Evolutionary conservation across 2,888 invertebrate species (phyloP), one percentile per base, ranked within the genome.

Genomic region (Pteria penguin): DNA sequence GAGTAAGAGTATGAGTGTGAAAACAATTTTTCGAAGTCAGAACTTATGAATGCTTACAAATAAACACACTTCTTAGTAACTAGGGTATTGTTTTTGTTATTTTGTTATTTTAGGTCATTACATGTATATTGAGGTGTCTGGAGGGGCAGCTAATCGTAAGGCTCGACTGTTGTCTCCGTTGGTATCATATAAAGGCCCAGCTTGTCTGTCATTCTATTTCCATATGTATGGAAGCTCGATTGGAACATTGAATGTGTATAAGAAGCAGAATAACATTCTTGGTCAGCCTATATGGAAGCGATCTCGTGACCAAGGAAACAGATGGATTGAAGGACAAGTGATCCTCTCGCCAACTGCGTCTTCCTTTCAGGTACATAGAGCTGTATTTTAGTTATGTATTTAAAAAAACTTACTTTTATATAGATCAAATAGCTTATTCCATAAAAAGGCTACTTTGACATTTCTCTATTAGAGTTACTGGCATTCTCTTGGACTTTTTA

Each of bases 191-290:
- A 70, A 77, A 1, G 79, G 80, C 3, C 66, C 85, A 14, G 70
- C 76, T 55, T 88, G 89, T 79, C 73, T 87, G n/a, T 73, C 81
- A 2, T 87, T 88, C 78, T 87, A 80, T 81, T 86, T 85, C 73
- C 86, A 88, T 75, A 89, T 89, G 88, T 86, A 86, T 77, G 89
- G 90, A 2, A 26, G 74, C 4, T 72, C 81, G 22, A 81, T 87
- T 29, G 87, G 83, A 4, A 74, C 78, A 1, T 76, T 88, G 11
- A 87, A 84, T 78, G 77, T 88, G 4, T 88, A 87, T 69, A 60
- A 83, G 32, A 75, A 75, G 45, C 73, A 75, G 31, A 76, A 78
- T 27, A 72, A n/a, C 33, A 76, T 24, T 18, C 65, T 80, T 5
- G 86, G 85, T 2, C 68, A 73, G 29, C 80, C 84, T 1, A 73